Conservation (phyloP, 2,113 vertebrate genomes). For the human region GRCh38 chr1:45415501-45416000, state of each 20-base stretch:
- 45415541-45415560: neutral
- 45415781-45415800: neutral
- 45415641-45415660: neutral
- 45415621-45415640: slow-evolving; percentile 21
- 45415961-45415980: too few species aligned
- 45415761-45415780: too few species aligned
- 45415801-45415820: slow-evolving; percentile 15
- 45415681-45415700: neutral
- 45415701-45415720: slow-evolving; percentile 8
- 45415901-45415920: too few species aligned
- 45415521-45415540: too few species aligned
- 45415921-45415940: too few species aligned
- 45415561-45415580: neutral
- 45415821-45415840: neutral
- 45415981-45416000: too few species aligned
- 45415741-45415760: too few species aligned
- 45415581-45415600: neutral
- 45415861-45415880: too few species aligned
- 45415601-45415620: slow-evolving; percentile 27
- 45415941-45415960: too few species aligned
- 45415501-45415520: too few species aligned
- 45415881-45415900: too few species aligned
- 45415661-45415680: neutral
- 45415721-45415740: neutral
- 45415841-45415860: too few species aligned